Percentiles rank a stretch among this genome's conserved stretches.
These are phyloP conservation scores for Salticus scenicus DNA, from an alignment of 2,888 invertebrate genomes.

Conservation along the genomic window DNA sequence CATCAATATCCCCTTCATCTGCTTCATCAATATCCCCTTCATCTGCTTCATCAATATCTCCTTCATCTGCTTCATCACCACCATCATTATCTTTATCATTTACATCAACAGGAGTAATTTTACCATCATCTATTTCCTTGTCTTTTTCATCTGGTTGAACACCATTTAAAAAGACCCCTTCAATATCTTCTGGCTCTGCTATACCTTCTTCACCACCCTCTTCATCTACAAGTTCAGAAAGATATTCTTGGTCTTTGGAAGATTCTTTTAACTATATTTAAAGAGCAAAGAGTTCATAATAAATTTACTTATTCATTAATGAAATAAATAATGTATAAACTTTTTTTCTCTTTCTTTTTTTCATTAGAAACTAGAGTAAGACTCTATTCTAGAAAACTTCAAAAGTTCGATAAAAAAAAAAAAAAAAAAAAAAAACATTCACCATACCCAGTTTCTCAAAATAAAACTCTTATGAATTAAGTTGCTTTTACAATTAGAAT, in stretches of 20 bases:
- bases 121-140: slow-evolving; percentile 32
- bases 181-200: slow-evolving; percentile 56
- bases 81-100: neutral
- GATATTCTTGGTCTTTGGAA: slow-evolving; percentile 38
- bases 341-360: no score
- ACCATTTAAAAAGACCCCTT: slow-evolving; percentile 51
- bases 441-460: no score
- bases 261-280: slow-evolving; percentile 27
- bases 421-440: no score
- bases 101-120: neutral
- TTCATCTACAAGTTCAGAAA: slow-evolving; percentile 57
- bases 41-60: slow-evolving; percentile 70
- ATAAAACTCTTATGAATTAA: no score
- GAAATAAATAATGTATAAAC: neutral
- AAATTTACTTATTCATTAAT: no score
- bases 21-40: neutral
- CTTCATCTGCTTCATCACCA: slow-evolving; percentile 71
- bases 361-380: no score
- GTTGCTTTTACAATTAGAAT: no score
- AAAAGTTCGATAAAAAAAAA: no score
- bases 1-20: neutral
- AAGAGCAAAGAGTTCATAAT: no score
- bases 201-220: slow-evolving; percentile 62
- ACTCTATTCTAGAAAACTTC: no score
- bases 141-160: slow-evolving; percentile 70